Evolutionary conservation across 1,140 invertebrate genomes (phyloP), one percentile per base, ranked within the genome.

Genomic region (Drosophila hydei): DNA sequence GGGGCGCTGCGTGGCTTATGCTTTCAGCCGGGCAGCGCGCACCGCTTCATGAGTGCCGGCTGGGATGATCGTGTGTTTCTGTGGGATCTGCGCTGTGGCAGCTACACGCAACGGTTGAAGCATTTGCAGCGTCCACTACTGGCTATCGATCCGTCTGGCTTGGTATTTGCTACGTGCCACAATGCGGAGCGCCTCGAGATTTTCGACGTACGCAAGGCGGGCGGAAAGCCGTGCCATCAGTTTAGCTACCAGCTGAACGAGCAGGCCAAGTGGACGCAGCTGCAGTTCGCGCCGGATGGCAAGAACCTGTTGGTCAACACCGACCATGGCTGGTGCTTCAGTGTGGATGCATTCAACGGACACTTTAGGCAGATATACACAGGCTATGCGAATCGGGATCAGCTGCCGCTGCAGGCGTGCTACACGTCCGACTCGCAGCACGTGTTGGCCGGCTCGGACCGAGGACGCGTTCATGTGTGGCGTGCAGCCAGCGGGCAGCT

Each of bases 341-440:
- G 60, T n/a, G 60, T 84, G 23, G 59, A 62, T 23, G 61, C 79
- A 12, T 58, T 58, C 3, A 55, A 45, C 8, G 79, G 80, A 0
- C 7, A 8, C 9, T 63, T 56, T 0, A n/a, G 48, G 33, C 72
- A 73, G 38, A 42, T 48, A 11, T 84, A 25, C 6, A 50, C 63
- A 0, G 65, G 64, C 0, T 68, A 51, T 19, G 7, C 18, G 1
- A 84, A 85, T 14, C 7, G 36, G 4, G 1, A 47, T 9, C 42
- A 61, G 5, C 9, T 67, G 54, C 33, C 63, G 0, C 40, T 77
- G 47, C 58, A 77, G 30, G 61, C 54, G 9, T 50, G 68, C 45
- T 79, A 36, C 23, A 64, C 73, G 2, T 61, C 77, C n/a, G 80
- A 79, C 25, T 85, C 80, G 2, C 68, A 85, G 54, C 75, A 64